Conservation (phyloP, 2,113 vertebrate species). For the Rhinolophus sinicus region DNA sequence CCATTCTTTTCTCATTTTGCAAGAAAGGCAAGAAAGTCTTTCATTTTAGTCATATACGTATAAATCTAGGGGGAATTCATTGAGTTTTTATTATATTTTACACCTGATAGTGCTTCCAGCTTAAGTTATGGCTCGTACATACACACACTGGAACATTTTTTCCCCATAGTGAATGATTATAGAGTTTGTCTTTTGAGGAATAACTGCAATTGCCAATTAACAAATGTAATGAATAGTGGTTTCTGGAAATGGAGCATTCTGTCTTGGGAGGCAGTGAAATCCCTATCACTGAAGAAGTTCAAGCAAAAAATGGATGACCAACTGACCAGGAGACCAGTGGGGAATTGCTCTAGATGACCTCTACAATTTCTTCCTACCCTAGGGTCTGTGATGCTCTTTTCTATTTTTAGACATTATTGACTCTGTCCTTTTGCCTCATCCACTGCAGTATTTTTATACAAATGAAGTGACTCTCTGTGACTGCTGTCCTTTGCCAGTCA, state of each 20-base stretch:
- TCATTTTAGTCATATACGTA: neutral
- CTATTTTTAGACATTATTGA: neutral
- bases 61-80: neutral
- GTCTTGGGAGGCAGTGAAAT: neutral
- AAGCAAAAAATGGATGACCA: neutral
- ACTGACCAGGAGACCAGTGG: neutral
- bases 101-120: neutral
- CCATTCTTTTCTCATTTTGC: neutral
- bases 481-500: neutral
- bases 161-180: neutral
- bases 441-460: neutral
- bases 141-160: neutral
- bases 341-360: neutral
- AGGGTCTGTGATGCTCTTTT: neutral
- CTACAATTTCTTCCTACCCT: neutral
- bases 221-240: neutral
- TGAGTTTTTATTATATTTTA: neutral
- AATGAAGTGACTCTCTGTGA: neutral
- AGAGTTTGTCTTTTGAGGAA: neutral
- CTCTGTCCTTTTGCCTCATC: neutral
- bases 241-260: neutral
- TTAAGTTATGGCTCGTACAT: neutral
- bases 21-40: neutral
- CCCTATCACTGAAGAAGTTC: neutral
- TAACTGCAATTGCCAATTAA: neutral